Percentiles rank a stretch among this genome's conserved stretches.
Evolutionary conservation across 1,140 invertebrate genomes (phyloP).

Genomic region (Heliothis virescens): DNA sequence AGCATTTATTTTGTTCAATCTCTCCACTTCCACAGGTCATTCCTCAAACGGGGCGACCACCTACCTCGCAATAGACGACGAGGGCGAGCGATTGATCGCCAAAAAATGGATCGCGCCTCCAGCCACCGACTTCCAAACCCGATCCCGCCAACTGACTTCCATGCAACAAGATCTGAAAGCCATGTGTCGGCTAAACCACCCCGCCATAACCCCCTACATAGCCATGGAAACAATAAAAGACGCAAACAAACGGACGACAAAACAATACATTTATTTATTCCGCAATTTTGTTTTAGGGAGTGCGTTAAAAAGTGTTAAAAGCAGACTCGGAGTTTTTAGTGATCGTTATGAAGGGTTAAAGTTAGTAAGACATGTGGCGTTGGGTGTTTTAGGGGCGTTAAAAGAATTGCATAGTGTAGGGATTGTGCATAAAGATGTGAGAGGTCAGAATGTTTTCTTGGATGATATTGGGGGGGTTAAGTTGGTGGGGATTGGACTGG

Average conservation of each 20-base stretch:
- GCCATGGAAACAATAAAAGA: constrained; percentile 88
- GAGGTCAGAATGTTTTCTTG: constrained; percentile 75
- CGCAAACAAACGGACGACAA: constrained; percentile 85
- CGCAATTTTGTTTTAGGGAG: constrained; percentile 88
- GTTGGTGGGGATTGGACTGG: constrained; percentile 72
- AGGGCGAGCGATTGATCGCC: constrained; percentile 69
- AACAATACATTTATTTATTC: constrained; percentile 86
- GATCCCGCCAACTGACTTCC: constrained; percentile 78
- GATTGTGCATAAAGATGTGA: constrained; percentile 74
- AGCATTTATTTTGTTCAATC: background rate
- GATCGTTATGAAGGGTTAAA: constrained; percentile 87
- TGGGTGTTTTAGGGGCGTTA: constrained; percentile 89
- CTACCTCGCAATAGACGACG: constrained; percentile 76
- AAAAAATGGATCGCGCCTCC: constrained; percentile 86
- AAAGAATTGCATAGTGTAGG: constrained; percentile 76
- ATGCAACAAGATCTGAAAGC: constrained; percentile 91
- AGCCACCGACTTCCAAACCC: constrained; percentile 68
- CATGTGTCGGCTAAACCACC: constrained; percentile 89
- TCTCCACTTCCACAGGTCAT: constrained; percentile 63
- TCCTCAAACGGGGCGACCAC: constrained; percentile 75
- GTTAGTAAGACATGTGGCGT: constrained; percentile 88
- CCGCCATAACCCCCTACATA: constrained; percentile 90
- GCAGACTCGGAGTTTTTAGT: constrained; percentile 60
- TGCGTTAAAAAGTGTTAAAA: constrained; percentile 68
- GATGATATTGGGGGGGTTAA: constrained; percentile 71